These are phyloP conservation scores for Drosophila pectinifera DNA, from an alignment of 1,140 invertebrate species.

Conservation along the genomic window DNA sequence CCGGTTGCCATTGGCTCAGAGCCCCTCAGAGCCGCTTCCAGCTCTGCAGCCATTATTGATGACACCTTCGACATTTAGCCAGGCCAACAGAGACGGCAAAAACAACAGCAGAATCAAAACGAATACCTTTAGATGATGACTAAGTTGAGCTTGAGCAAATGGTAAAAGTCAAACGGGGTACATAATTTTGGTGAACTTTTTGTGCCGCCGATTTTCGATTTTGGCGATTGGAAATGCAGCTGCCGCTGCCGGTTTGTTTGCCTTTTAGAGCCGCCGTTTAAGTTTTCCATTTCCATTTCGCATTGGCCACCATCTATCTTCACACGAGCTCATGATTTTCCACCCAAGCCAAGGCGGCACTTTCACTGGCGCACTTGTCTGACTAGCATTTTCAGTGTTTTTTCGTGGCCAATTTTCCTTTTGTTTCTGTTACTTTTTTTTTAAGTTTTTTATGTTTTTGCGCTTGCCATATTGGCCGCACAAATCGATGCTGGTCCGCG, in stretches of 20 bases:
- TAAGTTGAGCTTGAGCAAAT: constrained; percentile 71
- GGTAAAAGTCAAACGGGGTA: constrained; percentile 74
- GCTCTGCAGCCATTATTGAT: constrained; percentile 61
- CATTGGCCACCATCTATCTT: constrained; percentile 44
- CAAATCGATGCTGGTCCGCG: constrained; percentile 41
- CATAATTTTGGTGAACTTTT: constrained; percentile 72
- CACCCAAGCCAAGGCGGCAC: constrained; percentile 47
- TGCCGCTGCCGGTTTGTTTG: constrained; percentile 50
- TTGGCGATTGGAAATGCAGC: constrained; percentile 51
- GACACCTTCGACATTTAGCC: constrained; percentile 81
- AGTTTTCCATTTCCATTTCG: constrained; percentile 80
- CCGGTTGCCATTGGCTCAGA: constrained; percentile 48
- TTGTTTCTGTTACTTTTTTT: constrained; percentile 24
- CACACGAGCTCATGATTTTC: constrained; percentile 57
- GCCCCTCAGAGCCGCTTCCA: neutral
- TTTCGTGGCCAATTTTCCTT: constrained; percentile 30
- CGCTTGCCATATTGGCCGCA: constrained; percentile 52
- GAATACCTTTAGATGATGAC: constrained; percentile 62
- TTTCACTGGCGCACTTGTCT: constrained; percentile 76
- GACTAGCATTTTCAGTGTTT: constrained; percentile 38
- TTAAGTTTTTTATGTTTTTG: constrained; percentile 2
- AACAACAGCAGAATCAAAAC: constrained; percentile 33
- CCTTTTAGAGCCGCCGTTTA: constrained; percentile 69
- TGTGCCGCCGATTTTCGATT: constrained; percentile 39
- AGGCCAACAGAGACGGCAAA: constrained; percentile 14